Base-by-base conservation (phyloP, 2,888 invertebrate genomes). In the Polylopha cassiicola region DNA sequence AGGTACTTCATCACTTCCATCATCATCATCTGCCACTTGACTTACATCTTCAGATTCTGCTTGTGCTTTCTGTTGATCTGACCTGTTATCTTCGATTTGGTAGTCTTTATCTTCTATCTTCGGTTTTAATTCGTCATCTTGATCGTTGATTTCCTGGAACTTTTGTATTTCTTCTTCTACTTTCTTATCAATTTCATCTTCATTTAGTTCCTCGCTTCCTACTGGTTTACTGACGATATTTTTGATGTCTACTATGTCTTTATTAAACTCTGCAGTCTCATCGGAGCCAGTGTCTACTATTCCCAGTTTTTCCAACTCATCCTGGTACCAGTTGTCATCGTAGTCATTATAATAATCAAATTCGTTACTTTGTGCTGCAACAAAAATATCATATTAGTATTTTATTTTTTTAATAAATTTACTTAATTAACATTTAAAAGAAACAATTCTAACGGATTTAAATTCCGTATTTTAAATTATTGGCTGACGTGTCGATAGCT, bases 51-150 rank as follows among this genome's bases (percentile, higher is more conserved):
- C 11, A 22, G 26, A 36, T 22, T 43, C 32, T 14, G 9, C 32
- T 31, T 36, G 20, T n/a, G 61, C 48, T 37, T 57, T 53, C 31
- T 48, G 48, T 4, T 42, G 29, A 15, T 52, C 55, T 15, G 60
- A 63, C 34, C 77, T 63, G 20, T 76, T 78, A 17, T 79, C 80
- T 60, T 80, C 80, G 13, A 70, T 49, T 32, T 67, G 73, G 36
- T 78, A 77, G 46, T 76, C 75, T 22, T 50, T 46, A 4, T 59
- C 44, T 16, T 39, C 44, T 9, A 53, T 50, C 4, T 22, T 31
- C 4, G 26, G 33, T 24, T 23, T 15, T 2, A 24, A 15, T 3
- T 47, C 38, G 10, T 37, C 36, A 1, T 53, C 43, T 1, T 33
- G 39, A 8, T 45, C 36, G 15, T 27, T 14, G 11, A 44, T 46